Evolutionary conservation across 1,140 invertebrate species (phyloP).

Genomic region (Macrobrachium nipponense): DNA sequence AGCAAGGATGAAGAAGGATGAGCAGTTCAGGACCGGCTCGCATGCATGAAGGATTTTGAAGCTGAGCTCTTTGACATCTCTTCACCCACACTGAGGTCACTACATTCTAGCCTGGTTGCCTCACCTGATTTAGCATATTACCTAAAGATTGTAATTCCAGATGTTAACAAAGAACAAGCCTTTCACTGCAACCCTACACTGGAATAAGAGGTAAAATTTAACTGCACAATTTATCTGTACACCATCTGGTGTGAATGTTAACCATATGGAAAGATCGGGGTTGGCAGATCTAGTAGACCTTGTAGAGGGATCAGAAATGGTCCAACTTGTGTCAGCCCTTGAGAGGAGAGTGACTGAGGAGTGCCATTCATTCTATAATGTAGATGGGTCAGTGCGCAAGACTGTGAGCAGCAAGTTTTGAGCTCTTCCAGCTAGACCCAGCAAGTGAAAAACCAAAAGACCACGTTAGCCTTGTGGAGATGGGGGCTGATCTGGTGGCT

Average conservation of each 20-base stretch:
- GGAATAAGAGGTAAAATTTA: constrained; percentile 26
- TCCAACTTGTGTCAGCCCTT: constrained; percentile 6
- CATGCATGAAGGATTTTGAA: constrained; percentile 4
- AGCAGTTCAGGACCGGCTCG: background rate
- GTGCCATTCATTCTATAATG: constrained; percentile 18
- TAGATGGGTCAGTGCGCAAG: background rate
- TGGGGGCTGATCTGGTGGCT: background rate
- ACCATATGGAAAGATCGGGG: background rate
- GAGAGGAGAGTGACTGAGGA: constrained; percentile 13
- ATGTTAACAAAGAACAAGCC: constrained; percentile 1
- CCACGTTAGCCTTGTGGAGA: background rate
- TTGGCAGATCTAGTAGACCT: background rate
- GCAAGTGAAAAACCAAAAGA: background rate
- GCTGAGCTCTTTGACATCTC: background rate
- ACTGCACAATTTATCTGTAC: background rate
- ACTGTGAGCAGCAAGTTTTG: background rate
- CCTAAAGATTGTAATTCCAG: background rate
- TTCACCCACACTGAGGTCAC: constrained; percentile 7
- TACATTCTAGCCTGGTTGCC: constrained; percentile 20
- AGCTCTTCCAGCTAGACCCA: background rate
- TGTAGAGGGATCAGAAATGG: background rate
- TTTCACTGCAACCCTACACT: constrained; percentile 16
- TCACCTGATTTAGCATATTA: background rate
- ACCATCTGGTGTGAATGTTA: constrained; percentile 7
- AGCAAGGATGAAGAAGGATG: no score